These are phyloP conservation scores for Trileptium ribeirensis DNA, from an alignment of 2,888 invertebrate genomes.

Conservation along the genomic window DNA sequence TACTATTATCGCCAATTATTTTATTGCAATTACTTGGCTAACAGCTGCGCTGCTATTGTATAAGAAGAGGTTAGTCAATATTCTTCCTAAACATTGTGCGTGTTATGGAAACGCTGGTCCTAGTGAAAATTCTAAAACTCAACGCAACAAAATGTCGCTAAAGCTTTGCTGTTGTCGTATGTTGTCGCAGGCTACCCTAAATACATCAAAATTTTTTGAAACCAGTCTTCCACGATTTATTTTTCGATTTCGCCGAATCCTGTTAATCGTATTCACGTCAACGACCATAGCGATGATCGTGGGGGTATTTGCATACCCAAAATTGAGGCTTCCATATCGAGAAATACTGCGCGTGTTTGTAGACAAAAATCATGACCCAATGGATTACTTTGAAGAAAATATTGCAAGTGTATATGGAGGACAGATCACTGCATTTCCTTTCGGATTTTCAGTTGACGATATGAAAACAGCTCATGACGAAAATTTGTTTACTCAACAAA, in stretches of 20 bases:
- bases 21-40: slow-evolving; percentile 81
- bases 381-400: not conserved
- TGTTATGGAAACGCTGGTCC: not conserved
- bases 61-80: slow-evolving; percentile 58
- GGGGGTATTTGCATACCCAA: slow-evolving; percentile 70
- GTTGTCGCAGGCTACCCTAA: not conserved
- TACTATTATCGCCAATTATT: slow-evolving; percentile 76
- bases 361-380: not conserved
- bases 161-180: not conserved
- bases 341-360: slow-evolving; percentile 47
- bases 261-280: slow-evolving; percentile 56
- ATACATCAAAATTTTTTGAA: not conserved
- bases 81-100: not conserved
- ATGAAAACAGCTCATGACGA: no score
- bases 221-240: slow-evolving; percentile 52
- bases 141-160: not conserved
- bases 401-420: not conserved
- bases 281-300: slow-evolving; percentile 61
- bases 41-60: slow-evolving; percentile 78
- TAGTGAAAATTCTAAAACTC: no score
- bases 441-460: no score
- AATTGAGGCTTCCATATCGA: slow-evolving; percentile 72
- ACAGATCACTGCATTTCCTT: no score
- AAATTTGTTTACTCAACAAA: no score
- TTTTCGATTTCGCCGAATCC: slow-evolving; percentile 53